A percentile compares a stretch with the other conserved stretches of the same genome.
Evolutionary conservation across 2,113 vertebrate genomes (phyloP).

Genomic region (Seriola aureovittata): DNA sequence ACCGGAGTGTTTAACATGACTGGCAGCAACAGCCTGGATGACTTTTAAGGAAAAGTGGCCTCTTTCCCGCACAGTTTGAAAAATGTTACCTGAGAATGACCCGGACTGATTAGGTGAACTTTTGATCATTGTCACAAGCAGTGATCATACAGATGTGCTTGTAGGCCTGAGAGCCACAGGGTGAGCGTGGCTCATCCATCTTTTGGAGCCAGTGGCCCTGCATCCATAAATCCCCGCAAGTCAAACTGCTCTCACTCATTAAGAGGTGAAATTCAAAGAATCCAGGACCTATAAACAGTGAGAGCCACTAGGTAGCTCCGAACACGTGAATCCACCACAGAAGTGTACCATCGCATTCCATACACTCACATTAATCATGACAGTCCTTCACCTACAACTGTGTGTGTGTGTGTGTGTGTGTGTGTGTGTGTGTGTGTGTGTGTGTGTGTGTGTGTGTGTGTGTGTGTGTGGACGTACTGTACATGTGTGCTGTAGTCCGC

Average conservation of each 20-base stretch:
- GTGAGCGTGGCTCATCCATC: constrained; percentile 40
- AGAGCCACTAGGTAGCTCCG: constrained; percentile 13
- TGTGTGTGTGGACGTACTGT: not conserved
- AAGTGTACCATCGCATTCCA: constrained; percentile 53
- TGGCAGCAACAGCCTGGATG: constrained; percentile 32
- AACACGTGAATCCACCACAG: constrained; percentile 45
- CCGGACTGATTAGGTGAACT: constrained; percentile 14
- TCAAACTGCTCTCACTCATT: constrained; percentile 48
- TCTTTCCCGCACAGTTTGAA: constrained; percentile 1
- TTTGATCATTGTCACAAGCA: constrained; percentile 32
- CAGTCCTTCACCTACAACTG: constrained; percentile 21
- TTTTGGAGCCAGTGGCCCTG: constrained; percentile 27
- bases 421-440: too few relatives aligned
- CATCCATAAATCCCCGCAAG: constrained; percentile 55
- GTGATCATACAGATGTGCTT: constrained; percentile 11
- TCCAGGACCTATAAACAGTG: constrained; percentile 39
- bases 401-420: constrained; percentile 7
- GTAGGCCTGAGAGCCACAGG: constrained; percentile 5
- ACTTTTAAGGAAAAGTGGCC: constrained; percentile 1
- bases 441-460: constrained; percentile 3
- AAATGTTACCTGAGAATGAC: constrained; percentile 23
- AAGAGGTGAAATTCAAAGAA: constrained; percentile 55
- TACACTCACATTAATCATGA: constrained; percentile 53
- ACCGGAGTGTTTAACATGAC: constrained; percentile 13
- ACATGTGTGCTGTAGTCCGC: constrained; percentile 18